These are phyloP conservation scores for Philotrypesis tridentata DNA, from an alignment of 1,140 invertebrate genomes.

Conservation along the genomic window DNA sequence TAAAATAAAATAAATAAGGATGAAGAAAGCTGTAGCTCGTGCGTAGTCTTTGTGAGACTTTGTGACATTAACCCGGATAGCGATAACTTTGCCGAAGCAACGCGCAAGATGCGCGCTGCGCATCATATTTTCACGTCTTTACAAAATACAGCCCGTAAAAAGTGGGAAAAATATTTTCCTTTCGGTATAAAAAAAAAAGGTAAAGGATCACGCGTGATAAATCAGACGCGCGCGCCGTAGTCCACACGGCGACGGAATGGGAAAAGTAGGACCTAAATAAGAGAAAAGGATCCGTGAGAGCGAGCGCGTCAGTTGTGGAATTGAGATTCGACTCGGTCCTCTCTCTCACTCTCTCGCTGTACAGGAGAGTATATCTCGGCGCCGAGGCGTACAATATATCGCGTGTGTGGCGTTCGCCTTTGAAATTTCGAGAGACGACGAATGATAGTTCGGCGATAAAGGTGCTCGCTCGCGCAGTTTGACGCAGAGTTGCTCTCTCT, in stretches of 20 bases:
- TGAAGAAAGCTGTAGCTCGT: no score
- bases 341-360: no score
- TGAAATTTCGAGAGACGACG: slow-evolving; percentile 25
- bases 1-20: no score
- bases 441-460: slow-evolving; percentile 33
- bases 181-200: not conserved
- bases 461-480: not conserved
- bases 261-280: not conserved
- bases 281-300: not conserved
- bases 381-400: not conserved
- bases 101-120: not conserved
- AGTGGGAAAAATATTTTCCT: slow-evolving; percentile 4
- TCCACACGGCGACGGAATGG: not conserved
- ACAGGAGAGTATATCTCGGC: not conserved
- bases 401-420: not conserved
- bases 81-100: not conserved
- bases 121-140: not conserved
- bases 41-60: not conserved
- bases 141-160: slow-evolving; percentile 37
- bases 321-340: slow-evolving; percentile 38
- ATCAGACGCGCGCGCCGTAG: no score
- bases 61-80: no score
- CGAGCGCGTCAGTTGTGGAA: not conserved
- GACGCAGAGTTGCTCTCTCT: not conserved
- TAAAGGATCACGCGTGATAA: not conserved